Evolutionary conservation across 2,797 vertebrate species (phyloP).

Genomic region (Propithecus deckenii): DNA sequence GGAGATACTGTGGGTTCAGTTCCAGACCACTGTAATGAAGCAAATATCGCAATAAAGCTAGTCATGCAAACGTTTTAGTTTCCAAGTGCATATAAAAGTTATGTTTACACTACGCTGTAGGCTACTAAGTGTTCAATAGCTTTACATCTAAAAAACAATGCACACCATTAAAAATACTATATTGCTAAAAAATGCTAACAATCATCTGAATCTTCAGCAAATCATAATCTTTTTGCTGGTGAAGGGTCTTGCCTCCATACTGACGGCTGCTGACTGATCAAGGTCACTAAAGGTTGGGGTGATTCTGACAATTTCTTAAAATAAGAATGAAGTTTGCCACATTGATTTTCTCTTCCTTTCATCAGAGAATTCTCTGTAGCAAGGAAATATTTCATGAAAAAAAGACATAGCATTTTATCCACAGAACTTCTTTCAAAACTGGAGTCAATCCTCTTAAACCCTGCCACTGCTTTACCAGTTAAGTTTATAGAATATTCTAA

Average conservation of each 20-base stretch:
- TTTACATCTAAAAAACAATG: neutral
- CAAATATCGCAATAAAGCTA: neutral
- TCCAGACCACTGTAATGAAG: neutral
- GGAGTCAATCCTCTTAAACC: neutral
- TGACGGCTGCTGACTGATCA: neutral
- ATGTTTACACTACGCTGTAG: neutral
- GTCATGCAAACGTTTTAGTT: neutral
- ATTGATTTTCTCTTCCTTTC: neutral
- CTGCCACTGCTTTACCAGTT: neutral
- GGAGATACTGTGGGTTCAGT: neutral
- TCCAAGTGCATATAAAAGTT: neutral
- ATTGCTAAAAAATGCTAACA: neutral
- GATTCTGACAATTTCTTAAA: neutral
- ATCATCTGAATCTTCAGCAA: neutral
- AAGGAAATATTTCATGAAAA: neutral
- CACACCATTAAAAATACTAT: neutral
- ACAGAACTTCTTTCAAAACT: neutral
- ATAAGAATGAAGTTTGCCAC: neutral
- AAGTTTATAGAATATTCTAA: neutral
- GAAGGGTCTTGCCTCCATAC: neutral
- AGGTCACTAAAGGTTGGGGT: neutral
- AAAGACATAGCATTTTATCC: neutral
- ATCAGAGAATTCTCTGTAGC: neutral
- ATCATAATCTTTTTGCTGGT: neutral
- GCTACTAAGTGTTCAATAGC: neutral